A percentile compares a stretch with the other conserved stretches of the same genome.
Conservation (phyloP, 2,113 vertebrate genomes). For the Morone saxatilis region DNA sequence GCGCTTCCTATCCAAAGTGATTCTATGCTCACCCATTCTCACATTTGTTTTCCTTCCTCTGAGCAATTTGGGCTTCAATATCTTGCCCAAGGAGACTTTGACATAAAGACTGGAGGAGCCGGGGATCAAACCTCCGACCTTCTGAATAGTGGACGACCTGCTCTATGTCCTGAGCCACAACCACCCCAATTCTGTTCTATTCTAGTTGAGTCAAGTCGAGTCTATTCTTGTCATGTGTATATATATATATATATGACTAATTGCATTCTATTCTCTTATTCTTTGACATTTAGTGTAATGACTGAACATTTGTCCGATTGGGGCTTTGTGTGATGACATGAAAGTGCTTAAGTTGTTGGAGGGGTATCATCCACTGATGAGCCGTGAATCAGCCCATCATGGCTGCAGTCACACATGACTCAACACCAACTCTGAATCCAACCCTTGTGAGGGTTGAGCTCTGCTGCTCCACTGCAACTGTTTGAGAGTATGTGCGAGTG, state of each 20-base stretch:
- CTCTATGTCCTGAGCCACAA: too few species aligned
- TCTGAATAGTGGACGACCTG: too few species aligned
- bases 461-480: conserved; percentile 30
- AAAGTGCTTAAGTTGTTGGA: conserved; percentile 43
- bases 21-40: too few species aligned
- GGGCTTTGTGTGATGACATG: conserved; percentile 3
- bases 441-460: conserved; percentile 42
- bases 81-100: too few species aligned
- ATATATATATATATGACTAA: neutral
- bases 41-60: too few species aligned
- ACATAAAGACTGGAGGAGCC: too few species aligned
- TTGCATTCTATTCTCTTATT: neutral
- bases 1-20: too few species aligned
- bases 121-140: too few species aligned
- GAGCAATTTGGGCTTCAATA: too few species aligned
- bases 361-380: conserved; percentile 47
- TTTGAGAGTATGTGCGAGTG: conserved; percentile 42
- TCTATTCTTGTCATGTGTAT: neutral
- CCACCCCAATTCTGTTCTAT: neutral
- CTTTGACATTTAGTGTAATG: neutral
- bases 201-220: neutral
- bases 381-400: conserved; percentile 55
- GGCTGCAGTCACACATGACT: conserved; percentile 63
- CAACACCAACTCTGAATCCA: conserved; percentile 65
- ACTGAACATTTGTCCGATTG: conserved; percentile 22